phyloP scores from a whole-genome alignment of 1,140 invertebrate species.

The Pygmarrhopalites habei region DNA sequence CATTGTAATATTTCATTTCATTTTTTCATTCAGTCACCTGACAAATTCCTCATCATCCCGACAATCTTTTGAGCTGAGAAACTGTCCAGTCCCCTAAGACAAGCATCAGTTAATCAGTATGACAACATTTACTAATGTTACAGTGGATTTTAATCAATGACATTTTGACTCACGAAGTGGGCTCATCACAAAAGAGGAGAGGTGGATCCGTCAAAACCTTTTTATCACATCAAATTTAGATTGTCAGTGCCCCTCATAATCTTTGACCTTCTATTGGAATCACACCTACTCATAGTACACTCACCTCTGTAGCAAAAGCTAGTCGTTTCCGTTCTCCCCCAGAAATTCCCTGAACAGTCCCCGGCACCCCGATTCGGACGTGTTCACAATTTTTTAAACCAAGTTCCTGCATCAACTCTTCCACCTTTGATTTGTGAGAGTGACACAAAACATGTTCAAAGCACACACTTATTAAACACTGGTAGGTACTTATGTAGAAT shows the following conservation, averaged over 20 bases:
- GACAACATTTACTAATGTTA: too few relatives aligned
- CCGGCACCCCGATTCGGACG: conserved; percentile 44
- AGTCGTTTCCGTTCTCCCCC: conserved; percentile 49
- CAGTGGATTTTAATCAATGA: too few relatives aligned
- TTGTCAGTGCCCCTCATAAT: background rate
- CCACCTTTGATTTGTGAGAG: too few relatives aligned
- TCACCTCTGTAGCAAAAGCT: conserved; percentile 47
- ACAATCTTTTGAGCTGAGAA: conserved; percentile 67
- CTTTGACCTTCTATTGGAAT: conserved; percentile 29
- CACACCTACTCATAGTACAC: background rate
- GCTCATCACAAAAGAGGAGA: conserved; percentile 91
- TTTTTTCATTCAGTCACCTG: too few relatives aligned
- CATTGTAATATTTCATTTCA: too few relatives aligned
- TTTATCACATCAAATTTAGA: background rate
- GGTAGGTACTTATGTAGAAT: too few relatives aligned
- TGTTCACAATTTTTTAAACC: conserved; percentile 55
- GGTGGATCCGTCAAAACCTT: conserved; percentile 87
- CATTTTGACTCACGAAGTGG: too few relatives aligned
- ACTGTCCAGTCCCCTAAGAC: conserved; percentile 73
- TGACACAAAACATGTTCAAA: too few relatives aligned
- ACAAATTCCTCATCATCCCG: conserved; percentile 56
- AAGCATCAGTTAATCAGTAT: too few relatives aligned
- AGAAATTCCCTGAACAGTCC: conserved; percentile 42
- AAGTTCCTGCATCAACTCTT: conserved; percentile 56
- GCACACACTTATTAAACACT: too few relatives aligned